Conservation (phyloP, 2,113 vertebrate species). For the Vanacampus margaritifer region DNA sequence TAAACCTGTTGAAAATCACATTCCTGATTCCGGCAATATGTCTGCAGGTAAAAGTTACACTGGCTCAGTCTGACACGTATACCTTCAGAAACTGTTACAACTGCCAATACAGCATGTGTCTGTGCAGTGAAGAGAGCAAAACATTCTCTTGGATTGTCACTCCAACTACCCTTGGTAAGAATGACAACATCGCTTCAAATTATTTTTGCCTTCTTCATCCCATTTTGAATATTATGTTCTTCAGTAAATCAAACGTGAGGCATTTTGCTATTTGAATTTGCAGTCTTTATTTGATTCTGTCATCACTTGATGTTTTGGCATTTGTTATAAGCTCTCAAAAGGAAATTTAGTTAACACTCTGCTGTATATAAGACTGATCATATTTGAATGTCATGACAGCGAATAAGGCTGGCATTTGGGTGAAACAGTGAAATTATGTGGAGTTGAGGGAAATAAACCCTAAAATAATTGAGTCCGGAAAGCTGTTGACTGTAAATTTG, state of each 20-base stretch:
- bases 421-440: constrained; percentile 29
- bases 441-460: constrained; percentile 16
- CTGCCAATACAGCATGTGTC: constrained; percentile 68
- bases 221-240: constrained; percentile 12
- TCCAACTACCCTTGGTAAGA: constrained; percentile 68
- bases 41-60: constrained; percentile 65
- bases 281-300: too few species aligned
- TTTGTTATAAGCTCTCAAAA: constrained; percentile 27
- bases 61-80: constrained; percentile 67
- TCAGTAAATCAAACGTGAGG: not conserved
- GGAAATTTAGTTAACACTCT: too few species aligned
- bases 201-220: not conserved
- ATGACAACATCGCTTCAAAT: not conserved
- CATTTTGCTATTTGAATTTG: not conserved
- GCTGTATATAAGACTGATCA: too few species aligned
- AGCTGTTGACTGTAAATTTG: constrained; percentile 15
- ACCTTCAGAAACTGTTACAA: constrained; percentile 49
- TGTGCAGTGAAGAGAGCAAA: constrained; percentile 66
- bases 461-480: constrained; percentile 26
- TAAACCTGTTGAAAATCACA: too few species aligned
- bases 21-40: too few species aligned
- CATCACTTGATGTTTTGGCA: not conserved
- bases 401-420: constrained; percentile 28
- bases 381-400: constrained; percentile 45
- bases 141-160: constrained; percentile 72